Evolutionary conservation across 1,140 invertebrate species (phyloP).

Genomic region (Trachelipus rathkii): DNA sequence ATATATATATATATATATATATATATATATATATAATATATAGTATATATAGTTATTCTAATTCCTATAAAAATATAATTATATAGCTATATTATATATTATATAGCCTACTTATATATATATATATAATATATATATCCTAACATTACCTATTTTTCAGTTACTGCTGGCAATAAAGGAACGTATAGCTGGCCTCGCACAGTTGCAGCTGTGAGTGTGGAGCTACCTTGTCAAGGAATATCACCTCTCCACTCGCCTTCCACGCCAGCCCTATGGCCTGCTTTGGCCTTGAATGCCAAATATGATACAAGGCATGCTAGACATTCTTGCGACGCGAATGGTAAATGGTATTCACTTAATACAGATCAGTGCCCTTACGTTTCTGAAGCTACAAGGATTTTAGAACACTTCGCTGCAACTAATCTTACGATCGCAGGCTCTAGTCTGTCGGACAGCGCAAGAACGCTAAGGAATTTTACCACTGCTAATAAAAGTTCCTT

Average conservation of each 20-base stretch:
- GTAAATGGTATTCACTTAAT: constrained; percentile 65
- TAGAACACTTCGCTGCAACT: constrained; percentile 76
- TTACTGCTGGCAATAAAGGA: constrained; percentile 53
- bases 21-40: no score
- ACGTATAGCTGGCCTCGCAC: constrained; percentile 71
- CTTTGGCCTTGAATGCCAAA: constrained; percentile 7
- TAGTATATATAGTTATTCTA: no score
- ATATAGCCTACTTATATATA: no score
- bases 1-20: no score
- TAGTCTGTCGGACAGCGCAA: constrained; percentile 64
- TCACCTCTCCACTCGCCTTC: constrained; percentile 43
- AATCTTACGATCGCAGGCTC: constrained; percentile 58
- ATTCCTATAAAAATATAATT: no score
- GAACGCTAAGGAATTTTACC: constrained; percentile 67
- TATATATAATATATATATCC: no score
- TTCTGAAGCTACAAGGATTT: constrained; percentile 67
- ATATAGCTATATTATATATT: no score
- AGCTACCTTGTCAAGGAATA: constrained; percentile 61
- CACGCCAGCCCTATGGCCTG: constrained; percentile 20
- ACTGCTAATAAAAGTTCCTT: constrained; percentile 52
- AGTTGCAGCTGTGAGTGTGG: constrained; percentile 64
- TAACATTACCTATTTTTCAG: neutral
- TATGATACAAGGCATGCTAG: constrained; percentile 51
- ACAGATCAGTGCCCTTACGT: constrained; percentile 66
- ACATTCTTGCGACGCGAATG: constrained; percentile 61